Conservation (phyloP, 2,888 invertebrate species). For the Drosophila nr. medialis region DNA sequence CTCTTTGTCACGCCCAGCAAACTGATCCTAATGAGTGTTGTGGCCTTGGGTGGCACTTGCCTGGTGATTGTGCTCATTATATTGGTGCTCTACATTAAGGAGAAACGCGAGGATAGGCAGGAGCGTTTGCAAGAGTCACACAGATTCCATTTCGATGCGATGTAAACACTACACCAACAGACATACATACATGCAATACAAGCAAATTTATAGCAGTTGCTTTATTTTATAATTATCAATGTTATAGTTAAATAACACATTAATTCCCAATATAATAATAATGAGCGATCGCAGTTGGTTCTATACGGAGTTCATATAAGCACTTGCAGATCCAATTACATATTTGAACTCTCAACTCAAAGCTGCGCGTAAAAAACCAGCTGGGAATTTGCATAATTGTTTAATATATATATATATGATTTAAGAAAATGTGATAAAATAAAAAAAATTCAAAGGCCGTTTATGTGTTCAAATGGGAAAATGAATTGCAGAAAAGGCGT, state of each 20-base stretch:
- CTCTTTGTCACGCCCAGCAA: constrained; percentile 98
- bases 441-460: constrained; percentile 28
- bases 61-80: constrained; percentile 94
- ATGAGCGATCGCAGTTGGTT: constrained; percentile 12
- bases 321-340: constrained; percentile 6
- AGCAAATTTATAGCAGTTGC: constrained; percentile 38
- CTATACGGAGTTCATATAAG: constrained; percentile 5
- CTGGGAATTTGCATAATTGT: constrained; percentile 27
- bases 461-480: background rate
- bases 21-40: constrained; percentile 95
- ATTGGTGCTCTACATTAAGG: constrained; percentile 94
- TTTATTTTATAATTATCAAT: constrained; percentile 37
- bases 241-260: constrained; percentile 30
- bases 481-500: background rate
- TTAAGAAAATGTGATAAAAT: constrained; percentile 67
- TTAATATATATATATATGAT: constrained; percentile 31
- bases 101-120: constrained; percentile 92
- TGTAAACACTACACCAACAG: constrained; percentile 86
- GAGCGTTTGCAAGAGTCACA: constrained; percentile 92
- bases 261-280: constrained; percentile 13
- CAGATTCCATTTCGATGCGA: constrained; percentile 94
- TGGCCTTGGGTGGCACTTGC: constrained; percentile 94
- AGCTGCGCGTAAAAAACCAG: constrained; percentile 18
- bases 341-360: constrained; percentile 14
- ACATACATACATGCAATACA: constrained; percentile 18